Conservation (phyloP, 2,113 vertebrate species). For the Corydoras sp. region DNA sequence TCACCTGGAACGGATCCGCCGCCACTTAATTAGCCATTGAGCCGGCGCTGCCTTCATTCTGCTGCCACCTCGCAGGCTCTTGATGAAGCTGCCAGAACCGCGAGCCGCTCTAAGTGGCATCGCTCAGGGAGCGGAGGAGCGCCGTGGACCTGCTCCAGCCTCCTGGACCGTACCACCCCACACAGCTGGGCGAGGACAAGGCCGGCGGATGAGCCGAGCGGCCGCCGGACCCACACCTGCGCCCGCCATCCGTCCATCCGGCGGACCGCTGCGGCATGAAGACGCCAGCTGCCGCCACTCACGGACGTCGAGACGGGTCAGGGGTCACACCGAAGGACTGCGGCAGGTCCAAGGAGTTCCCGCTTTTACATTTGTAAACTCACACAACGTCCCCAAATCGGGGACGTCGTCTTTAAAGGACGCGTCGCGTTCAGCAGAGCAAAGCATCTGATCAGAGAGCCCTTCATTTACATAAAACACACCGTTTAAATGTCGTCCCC, state of each 20-base stretch:
- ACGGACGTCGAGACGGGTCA: background rate
- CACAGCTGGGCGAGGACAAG: slow-evolving; percentile 33
- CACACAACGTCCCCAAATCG: too few species aligned
- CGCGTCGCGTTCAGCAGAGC: too few species aligned
- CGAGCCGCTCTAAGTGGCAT: slow-evolving; percentile 24
- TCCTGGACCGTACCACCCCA: slow-evolving; percentile 24
- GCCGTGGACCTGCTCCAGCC: slow-evolving; percentile 34
- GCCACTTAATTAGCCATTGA: slow-evolving; percentile 31
- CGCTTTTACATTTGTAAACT: background rate
- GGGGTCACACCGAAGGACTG: background rate
- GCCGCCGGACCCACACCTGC: slow-evolving; percentile 38
- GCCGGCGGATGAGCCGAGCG: slow-evolving; percentile 32
- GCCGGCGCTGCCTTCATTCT: slow-evolving; percentile 18
- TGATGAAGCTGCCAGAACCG: slow-evolving; percentile 36
- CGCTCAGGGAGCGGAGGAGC: slow-evolving; percentile 25
- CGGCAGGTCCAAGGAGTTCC: background rate
- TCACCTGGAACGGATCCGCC: slow-evolving; percentile 11
- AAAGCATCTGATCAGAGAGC: too few species aligned
- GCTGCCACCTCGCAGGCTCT: slow-evolving; percentile 13
- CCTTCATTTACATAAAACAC: too few species aligned
- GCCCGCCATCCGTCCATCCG: slow-evolving; percentile 17
- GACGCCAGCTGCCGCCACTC: slow-evolving; percentile 6
- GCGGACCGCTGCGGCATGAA: slow-evolving; percentile 16
- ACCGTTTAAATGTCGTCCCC: too few species aligned
- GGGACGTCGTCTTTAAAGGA: too few species aligned